Conservation (phyloP, 64 coral and sea anemone genomes). For the Actinia equina region DNA sequence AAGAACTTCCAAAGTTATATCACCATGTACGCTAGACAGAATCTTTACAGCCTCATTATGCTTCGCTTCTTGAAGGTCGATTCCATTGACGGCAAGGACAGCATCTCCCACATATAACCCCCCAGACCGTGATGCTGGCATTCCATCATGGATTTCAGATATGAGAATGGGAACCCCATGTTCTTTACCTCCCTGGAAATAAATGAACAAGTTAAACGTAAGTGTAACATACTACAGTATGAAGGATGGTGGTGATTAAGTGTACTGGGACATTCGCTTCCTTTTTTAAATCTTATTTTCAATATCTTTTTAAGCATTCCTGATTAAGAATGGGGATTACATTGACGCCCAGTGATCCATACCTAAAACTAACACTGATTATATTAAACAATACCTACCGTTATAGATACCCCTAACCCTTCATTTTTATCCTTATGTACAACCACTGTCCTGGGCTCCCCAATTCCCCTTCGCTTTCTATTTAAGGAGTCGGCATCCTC, state of each 20-base stretch:
- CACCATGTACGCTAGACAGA: constrained; percentile 85
- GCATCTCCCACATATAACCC: constrained; percentile 98
- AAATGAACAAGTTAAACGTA: too few relatives aligned
- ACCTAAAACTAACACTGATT: too few relatives aligned
- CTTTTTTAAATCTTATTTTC: too few relatives aligned
- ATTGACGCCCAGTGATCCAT: too few relatives aligned
- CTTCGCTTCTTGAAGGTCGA: constrained; percentile 96
- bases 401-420: constrained; percentile 95
- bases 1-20: constrained; percentile 90
- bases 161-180: constrained; percentile 97
- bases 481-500: constrained; percentile 68
- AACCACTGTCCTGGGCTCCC: constrained; percentile 86
- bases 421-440: constrained; percentile 86
- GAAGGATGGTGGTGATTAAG: too few relatives aligned
- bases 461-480: constrained; percentile 87
- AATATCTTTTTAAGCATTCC: too few relatives aligned
- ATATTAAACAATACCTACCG: constrained; percentile 47
- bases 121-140: constrained; percentile 76
- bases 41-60: constrained; percentile 88
- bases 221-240: too few relatives aligned
- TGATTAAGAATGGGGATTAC: too few relatives aligned
- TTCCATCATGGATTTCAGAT: constrained; percentile 92
- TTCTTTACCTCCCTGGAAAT: constrained; percentile 88
- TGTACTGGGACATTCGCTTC: too few relatives aligned
- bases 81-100: constrained; percentile 91